A percentile compares a stretch with the other conserved stretches of the same genome.
These are phyloP conservation scores for Leptocoma aspasia DNA, from an alignment of 2,113 vertebrate species.

Conservation along the genomic window DNA sequence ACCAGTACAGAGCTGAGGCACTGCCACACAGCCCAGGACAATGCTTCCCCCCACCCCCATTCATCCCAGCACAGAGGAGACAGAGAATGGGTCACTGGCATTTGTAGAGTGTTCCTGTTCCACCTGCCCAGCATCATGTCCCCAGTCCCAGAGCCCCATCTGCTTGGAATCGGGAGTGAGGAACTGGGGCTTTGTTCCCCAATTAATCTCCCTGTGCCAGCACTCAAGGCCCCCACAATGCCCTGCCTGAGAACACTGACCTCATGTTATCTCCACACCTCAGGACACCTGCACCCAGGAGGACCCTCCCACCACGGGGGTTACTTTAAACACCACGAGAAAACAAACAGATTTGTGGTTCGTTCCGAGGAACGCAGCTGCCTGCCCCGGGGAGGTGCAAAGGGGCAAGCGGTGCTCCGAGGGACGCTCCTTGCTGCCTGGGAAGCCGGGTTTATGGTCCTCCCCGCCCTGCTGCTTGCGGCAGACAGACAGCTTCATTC, in stretches of 20 bases:
- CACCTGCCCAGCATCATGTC: not conserved
- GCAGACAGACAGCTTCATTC: not conserved
- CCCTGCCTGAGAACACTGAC: accelerated
- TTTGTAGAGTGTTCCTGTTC: not conserved
- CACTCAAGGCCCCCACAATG: not conserved
- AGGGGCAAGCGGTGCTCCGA: accelerated
- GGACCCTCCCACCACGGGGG: not conserved
- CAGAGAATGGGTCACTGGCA: not conserved
- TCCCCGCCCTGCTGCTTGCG: not conserved
- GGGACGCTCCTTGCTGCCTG: not conserved
- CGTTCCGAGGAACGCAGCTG: not conserved
- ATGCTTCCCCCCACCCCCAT: not conserved
- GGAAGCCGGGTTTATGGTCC: not conserved
- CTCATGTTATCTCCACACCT: not conserved
- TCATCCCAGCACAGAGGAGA: not conserved
- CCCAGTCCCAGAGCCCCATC: not conserved
- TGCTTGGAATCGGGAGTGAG: not conserved
- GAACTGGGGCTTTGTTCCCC: not conserved
- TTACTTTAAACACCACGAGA: not conserved
- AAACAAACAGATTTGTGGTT: not conserved
- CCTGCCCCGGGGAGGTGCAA: not conserved
- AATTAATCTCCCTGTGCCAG: not conserved
- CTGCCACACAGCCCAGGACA: not conserved
- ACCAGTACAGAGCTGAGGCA: not conserved
- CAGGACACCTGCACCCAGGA: not conserved